phyloP scores from a whole-genome alignment of 1,140 invertebrate genomes.

The Atta texana region DNA sequence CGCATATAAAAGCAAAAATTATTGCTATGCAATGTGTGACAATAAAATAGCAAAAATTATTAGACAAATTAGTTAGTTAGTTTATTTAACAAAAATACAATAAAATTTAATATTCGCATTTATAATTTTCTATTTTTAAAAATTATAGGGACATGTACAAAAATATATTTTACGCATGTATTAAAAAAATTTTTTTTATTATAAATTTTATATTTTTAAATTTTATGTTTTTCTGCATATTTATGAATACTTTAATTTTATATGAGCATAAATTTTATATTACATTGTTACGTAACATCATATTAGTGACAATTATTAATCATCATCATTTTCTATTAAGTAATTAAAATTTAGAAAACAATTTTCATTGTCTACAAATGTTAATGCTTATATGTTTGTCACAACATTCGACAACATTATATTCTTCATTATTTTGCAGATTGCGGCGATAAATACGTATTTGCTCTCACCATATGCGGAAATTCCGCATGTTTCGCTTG shows the following conservation, averaged over 20 bases:
- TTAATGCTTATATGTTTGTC: not conserved
- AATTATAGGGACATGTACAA: not conserved
- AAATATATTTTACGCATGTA: too few relatives aligned
- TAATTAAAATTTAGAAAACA: not conserved
- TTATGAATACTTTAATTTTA: not conserved
- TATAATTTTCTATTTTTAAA: not conserved
- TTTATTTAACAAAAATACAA: not conserved
- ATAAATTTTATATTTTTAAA: not conserved
- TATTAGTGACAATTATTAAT: not conserved
- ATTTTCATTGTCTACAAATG: not conserved
- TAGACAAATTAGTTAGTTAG: conserved; percentile 2
- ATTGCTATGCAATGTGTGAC: not conserved
- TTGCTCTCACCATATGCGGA: conserved; percentile 84
- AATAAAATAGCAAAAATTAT: not conserved
- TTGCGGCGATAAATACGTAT: not conserved
- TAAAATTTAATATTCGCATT: not conserved
- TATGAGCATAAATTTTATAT: not conserved
- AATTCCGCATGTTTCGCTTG: conserved; percentile 82
- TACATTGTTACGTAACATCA: not conserved
- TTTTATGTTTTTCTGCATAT: not conserved
- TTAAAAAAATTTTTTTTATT: not conserved
- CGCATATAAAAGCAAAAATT: not conserved
- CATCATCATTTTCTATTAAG: not conserved
- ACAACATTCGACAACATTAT: too few relatives aligned
- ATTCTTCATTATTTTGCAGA: not conserved